Evolutionary conservation across 2,888 invertebrate species (phyloP), one percentile per base, ranked within the genome.

Genomic region (Agrochola circellaris): DNA sequence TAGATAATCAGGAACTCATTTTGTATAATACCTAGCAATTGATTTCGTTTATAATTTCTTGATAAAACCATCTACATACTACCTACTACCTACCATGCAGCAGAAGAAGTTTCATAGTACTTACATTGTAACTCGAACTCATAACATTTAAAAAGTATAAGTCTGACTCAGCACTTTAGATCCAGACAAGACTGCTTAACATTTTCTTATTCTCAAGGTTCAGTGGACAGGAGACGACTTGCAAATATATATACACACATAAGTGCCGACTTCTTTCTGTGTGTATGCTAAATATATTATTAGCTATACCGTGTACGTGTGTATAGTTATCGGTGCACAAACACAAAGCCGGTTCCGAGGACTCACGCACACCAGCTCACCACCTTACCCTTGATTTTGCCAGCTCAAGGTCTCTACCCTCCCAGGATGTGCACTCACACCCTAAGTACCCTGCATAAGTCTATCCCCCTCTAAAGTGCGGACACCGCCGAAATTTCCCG

Each of bases 371-470:
- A 96, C 96, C 91, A 81, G 69, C 88, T 83, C 91, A 92, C 85
- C 89, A 88, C 93, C 90, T 96, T 96, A 96, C 96, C 96, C 96
- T 96, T 96, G 96, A 96, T 96, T 96, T 96, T 95, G 96, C 96
- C 94, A 94, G 95, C 96, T 96, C 96, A 96, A 96, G 96, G 96
- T 96, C 96, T 96, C 96, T 96, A 96, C 96, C 96, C 96, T 94
- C 94, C 84, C 89, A 85, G 88, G 84, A 81, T 85, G 90, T 92
- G 90, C 94, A 88, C 91, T 96, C 94, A 87, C 93, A 91, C 95
- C 91, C 90, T 79, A 65, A 68, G 89, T 78, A 78, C 89, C 86
- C 89, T 88, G 91, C 85, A 94, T 95, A 93, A 91, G 89, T 87
- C 93, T 89, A 88, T 96, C 96, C 92, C 90, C 71, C 85, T 96